Evolutionary conservation across 1,140 invertebrate genomes (phyloP), one percentile per base, ranked within the genome.

Genomic region (Magallana ariakensis): DNA sequence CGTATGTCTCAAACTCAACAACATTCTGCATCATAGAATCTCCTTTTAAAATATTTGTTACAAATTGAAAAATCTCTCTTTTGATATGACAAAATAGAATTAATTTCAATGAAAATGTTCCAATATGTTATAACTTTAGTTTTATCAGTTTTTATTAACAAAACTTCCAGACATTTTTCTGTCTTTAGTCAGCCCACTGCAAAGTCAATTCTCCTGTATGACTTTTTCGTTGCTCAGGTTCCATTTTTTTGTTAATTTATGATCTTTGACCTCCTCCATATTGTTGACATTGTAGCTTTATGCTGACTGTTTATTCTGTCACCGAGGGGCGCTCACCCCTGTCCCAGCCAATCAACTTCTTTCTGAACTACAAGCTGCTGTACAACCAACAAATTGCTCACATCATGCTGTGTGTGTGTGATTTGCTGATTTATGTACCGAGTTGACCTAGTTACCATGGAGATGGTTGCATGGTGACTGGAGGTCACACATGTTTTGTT

Each of bases 161-260:
- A n/a, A 33, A 33, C 4, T 33, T 33, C 0, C 33, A 33, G 33
- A 33, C 33, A 33, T 33, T 33, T 33, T 33, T 33, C 33, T 33
- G 1, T 33, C 33, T 33, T 70, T 26, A 70, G 66, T 70, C 66
- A 70, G 66, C 66, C 66, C 66, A 70, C 66, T 70, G 33, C 66
- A 70, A 70, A 26, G 19, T 70, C 19, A 33, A 70, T 70, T 22
- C 58, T 60, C 9, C 19, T 33, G 33, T 70, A 70, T 22, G 66
- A 70, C 66, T 70, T 70, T 70, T 70, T 70, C 33, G 66, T 70
- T 70, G 66, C 66, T 70, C 66, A 70, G 66, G 66, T 70, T 70
- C 66, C 66, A 70, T 70, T 70, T 70, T 70, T 70, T 70, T 26
- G 1, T 33, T 33, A 33, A 70, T 70, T 70, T 70, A 70, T 70